phyloP scores from a whole-genome alignment of 2,113 vertebrate species.

The Pipa parva region DNA sequence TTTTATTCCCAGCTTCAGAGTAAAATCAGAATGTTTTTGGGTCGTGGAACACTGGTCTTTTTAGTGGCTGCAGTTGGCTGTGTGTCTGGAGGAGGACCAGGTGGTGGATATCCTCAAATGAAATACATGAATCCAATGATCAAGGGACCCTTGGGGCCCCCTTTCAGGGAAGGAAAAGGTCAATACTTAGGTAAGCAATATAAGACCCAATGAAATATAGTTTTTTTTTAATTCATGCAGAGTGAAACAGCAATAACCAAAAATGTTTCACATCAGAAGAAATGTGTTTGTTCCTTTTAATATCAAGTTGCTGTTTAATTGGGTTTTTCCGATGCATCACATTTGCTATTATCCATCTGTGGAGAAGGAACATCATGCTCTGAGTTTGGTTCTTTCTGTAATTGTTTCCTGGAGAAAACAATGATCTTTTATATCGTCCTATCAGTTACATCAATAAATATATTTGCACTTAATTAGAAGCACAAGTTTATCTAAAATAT shows the following conservation, averaged over 20 bases:
- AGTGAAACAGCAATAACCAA: too few relatives aligned
- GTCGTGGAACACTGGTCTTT: constrained; percentile 55
- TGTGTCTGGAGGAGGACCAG: constrained; percentile 63
- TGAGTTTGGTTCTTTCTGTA: background rate
- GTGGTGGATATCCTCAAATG: constrained; percentile 82
- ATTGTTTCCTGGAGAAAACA: background rate
- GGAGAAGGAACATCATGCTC: background rate
- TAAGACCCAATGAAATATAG: too few relatives aligned
- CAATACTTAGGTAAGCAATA: constrained; percentile 87
- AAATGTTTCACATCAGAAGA: too few relatives aligned
- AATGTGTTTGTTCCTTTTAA: too few relatives aligned
- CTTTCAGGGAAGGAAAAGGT: constrained; percentile 95
- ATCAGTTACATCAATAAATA: background rate
- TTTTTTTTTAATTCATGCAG: too few relatives aligned
- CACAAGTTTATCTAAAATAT: too few relatives aligned
- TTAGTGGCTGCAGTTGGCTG: constrained; percentile 47
- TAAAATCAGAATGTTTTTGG: constrained; percentile 51
- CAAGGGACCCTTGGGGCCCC: constrained; percentile 93
- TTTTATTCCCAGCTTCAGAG: background rate
- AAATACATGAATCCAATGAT: constrained; percentile 97
- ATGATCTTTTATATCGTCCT: background rate
- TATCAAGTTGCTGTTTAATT: too few relatives aligned
- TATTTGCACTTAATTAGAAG: background rate
- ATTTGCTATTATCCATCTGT: background rate
- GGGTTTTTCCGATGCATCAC: too few relatives aligned